Base-by-base conservation (phyloP, 2,113 vertebrate species). In the Stegastes partitus region DNA sequence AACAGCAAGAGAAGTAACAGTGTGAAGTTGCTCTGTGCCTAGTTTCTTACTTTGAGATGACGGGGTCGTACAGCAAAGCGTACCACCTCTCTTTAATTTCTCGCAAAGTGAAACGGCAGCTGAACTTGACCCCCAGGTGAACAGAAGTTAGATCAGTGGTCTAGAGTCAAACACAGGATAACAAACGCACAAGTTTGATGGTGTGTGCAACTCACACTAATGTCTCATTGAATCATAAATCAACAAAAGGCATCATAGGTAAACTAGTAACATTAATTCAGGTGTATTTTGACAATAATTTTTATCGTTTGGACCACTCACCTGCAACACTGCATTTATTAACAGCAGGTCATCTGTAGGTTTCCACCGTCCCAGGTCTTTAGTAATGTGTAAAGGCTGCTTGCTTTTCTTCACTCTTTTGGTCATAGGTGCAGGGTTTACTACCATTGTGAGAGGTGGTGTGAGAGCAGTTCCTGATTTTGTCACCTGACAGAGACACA, bases 11-110 rank as follows among this genome's bases (percentile, higher is more conserved):
- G 2, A 68, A 37, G 8, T 54, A 2, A 11, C 15, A 42, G 34
- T 10, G 7, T 65, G 11, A 71, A 61, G 12, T 5, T 59, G 2
- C 6, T 2, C 16, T 12, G 1, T 12, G 34, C 3, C 6, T 3
- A 19, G 65, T 42, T 0, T 77, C 97, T 97, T 92, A 99, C 98
- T 99, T 99, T 75, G 97, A 99, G 91, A 99, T 97, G 91, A 98
- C 95, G 4, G 98, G 97, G 85, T 99, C 97, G 1, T 99, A 99
- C 34, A 99, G 96, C 61, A 99, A 93, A 44, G 97, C 95, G 0
- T 99, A 99, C 98, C 98, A 99, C 3, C 98, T 93, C 93, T 99
- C 97, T 92, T 98, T 97, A 72, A 99, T 96, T 91, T 99, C 97
- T 59, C 96, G 92, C 73, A 98, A 93, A 9, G 96, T 98, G 88